Evolutionary conservation across 2,113 vertebrate genomes (phyloP).

Genomic region (Phalacrocorax aristotelis): DNA sequence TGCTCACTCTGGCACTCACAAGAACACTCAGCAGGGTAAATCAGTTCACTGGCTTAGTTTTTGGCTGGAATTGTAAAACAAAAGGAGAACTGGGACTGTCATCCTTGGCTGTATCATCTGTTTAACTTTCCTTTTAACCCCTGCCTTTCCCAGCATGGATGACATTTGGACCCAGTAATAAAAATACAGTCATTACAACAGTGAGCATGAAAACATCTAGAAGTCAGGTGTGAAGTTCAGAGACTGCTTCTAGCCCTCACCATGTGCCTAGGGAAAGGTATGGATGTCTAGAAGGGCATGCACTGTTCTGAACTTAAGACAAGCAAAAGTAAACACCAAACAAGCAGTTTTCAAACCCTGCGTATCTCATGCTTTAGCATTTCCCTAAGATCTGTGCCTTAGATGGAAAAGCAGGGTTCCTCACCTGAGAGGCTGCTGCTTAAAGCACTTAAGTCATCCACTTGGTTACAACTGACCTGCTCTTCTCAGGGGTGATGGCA

Average conservation of each 20-base stretch:
- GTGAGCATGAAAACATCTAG: neutral
- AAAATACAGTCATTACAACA: neutral
- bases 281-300: neutral
- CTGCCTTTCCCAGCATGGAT: neutral
- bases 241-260: neutral
- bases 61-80: neutral
- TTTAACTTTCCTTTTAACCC: constrained; percentile 21
- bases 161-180: neutral
- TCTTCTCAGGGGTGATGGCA: neutral
- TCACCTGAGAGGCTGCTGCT: neutral
- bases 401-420: neutral
- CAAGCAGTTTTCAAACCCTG: neutral
- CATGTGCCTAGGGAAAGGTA: neutral
- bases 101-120: neutral
- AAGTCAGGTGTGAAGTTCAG: neutral
- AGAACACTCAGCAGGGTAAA: neutral
- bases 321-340: neutral
- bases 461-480: neutral
- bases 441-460: neutral
- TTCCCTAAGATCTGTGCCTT: neutral
- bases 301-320: neutral
- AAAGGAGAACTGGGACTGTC: constrained; percentile 7
- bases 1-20: neutral
- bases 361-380: neutral
- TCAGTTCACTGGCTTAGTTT: neutral